Evolutionary conservation across 2,113 vertebrate species (phyloP).

Genomic region (Verasper variegatus): DNA sequence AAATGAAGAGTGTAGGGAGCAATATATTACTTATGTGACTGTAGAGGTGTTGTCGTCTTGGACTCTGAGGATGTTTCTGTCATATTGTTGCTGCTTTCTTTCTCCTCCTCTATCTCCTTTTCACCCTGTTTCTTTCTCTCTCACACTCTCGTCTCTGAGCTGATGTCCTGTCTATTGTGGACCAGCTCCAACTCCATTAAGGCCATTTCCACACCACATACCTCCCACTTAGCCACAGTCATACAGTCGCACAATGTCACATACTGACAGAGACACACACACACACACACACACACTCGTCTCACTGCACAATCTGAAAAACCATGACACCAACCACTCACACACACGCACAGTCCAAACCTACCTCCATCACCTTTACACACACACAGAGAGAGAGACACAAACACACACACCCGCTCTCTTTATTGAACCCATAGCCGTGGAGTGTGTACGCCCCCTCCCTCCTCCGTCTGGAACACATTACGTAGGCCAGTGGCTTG

Average conservation of each 20-base stretch:
- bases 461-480: constrained; percentile 71
- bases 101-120: background rate
- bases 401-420: background rate
- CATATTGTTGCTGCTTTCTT: background rate
- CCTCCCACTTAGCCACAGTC: constrained; percentile 53
- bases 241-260: constrained; percentile 43
- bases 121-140: background rate
- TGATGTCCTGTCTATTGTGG: constrained; percentile 72
- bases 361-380: constrained; percentile 7
- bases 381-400: constrained; percentile 3
- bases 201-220: constrained; percentile 68
- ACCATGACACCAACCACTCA: constrained; percentile 2
- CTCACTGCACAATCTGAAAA: constrained; percentile 31
- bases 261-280: constrained; percentile 12
- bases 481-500: constrained; percentile 84
- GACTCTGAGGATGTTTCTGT: constrained; percentile 7
- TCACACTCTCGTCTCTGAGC: constrained; percentile 29
- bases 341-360: background rate
- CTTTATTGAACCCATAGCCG: constrained; percentile 46
- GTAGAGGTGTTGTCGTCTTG: constrained; percentile 3
- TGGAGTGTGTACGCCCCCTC: constrained; percentile 37
- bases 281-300: constrained; percentile 24
- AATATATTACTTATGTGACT: background rate
- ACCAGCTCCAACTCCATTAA: constrained; percentile 78
- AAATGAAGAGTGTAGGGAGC: background rate